These are phyloP conservation scores for Anastatus disparis DNA, from an alignment of 1,140 invertebrate genomes.

Conservation along the genomic window DNA sequence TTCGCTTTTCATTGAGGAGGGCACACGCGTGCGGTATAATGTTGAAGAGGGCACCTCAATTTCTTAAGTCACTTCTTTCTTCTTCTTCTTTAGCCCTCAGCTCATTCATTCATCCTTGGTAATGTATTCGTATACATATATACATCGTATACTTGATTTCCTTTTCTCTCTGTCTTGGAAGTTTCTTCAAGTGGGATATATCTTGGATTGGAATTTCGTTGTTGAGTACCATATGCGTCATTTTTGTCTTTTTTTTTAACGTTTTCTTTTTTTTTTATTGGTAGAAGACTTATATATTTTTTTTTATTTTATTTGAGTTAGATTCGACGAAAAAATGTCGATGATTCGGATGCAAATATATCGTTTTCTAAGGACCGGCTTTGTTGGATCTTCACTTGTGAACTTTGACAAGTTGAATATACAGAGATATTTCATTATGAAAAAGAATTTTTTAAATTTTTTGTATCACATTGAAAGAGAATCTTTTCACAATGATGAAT, in stretches of 20 bases:
- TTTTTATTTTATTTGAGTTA: neutral
- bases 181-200: constrained; percentile 20
- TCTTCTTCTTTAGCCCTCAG: neutral
- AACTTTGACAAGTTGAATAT: no score
- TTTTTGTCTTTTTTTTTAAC: neutral
- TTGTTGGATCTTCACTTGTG: no score
- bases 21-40: neutral
- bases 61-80: neutral
- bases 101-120: constrained; percentile 3
- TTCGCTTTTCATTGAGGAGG: constrained; percentile 7
- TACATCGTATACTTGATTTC: neutral
- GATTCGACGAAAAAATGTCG: constrained; percentile 7
- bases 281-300: neutral
- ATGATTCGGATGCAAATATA: no score
- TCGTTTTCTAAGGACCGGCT: no score
- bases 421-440: no score
- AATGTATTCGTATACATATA: neutral
- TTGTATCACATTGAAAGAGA: no score
- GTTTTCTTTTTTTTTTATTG: neutral
- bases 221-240: neutral
- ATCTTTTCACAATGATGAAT: no score
- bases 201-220: constrained; percentile 22
- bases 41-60: neutral
- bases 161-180: neutral
- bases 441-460: no score